Conservation (phyloP, 2,113 vertebrate species). For the Cavia aperea region DNA sequence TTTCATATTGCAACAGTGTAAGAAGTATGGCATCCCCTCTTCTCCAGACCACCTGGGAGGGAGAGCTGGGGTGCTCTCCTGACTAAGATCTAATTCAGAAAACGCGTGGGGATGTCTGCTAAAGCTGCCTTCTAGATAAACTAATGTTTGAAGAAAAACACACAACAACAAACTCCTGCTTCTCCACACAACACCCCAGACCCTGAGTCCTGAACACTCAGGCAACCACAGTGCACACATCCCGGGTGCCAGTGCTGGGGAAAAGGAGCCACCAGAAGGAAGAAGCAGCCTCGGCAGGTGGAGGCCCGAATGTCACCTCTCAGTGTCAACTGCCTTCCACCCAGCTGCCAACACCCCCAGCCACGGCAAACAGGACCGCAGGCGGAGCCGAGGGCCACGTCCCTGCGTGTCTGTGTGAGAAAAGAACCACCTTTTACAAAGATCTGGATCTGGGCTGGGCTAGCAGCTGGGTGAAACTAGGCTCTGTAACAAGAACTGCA, state of each 20-base stretch:
- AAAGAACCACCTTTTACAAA: conserved; percentile 55
- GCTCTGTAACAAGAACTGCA: conserved; percentile 46
- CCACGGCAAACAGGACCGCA: conserved; percentile 37
- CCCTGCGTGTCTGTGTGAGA: conserved; percentile 36
- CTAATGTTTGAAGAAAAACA: conserved; percentile 50
- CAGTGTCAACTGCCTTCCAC: conserved; percentile 45
- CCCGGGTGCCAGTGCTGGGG: conserved; percentile 15
- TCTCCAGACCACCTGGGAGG: background rate
- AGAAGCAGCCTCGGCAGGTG: background rate
- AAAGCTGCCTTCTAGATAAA: conserved; percentile 63
- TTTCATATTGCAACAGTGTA: conserved; percentile 33
- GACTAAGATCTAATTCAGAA: conserved; percentile 21
- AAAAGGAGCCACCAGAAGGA: background rate
- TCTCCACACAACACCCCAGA: conserved; percentile 43
- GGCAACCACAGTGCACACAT: background rate
- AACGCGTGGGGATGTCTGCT: conserved; percentile 36
- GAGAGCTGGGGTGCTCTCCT: no score
- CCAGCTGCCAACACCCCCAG: conserved; percentile 22
- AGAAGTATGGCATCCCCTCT: conserved; percentile 30
- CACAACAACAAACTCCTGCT: conserved; percentile 26
- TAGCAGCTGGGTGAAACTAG: conserved; percentile 62
- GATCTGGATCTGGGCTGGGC: conserved; percentile 43
- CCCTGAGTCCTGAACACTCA: conserved; percentile 4
- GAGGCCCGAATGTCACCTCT: conserved; percentile 19
- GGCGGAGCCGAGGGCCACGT: no score